Evolutionary conservation across 2,113 vertebrate genomes (phyloP).

Genomic region (Crotalus tigris): DNA sequence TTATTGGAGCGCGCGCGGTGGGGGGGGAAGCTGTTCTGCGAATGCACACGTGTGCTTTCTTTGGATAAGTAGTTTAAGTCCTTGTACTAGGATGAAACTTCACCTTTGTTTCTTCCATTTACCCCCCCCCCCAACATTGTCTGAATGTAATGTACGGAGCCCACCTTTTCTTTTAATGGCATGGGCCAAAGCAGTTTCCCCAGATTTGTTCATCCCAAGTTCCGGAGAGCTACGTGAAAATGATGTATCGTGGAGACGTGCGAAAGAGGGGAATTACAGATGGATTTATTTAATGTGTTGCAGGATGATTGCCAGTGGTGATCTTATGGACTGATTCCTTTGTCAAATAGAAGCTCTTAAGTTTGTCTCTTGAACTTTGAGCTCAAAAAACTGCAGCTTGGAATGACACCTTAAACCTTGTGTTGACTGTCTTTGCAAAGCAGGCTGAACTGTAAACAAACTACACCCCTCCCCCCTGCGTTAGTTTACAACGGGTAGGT

Average conservation of each 20-base stretch:
- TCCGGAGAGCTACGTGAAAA: neutral
- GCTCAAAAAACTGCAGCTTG: neutral
- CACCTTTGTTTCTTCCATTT: neutral
- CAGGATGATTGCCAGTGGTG: neutral
- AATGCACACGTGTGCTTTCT: neutral
- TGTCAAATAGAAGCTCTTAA: neutral
- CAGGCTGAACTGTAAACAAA: neutral
- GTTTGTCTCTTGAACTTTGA: neutral
- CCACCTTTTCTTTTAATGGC: neutral
- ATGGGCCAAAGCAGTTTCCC: neutral
- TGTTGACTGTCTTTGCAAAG: neutral
- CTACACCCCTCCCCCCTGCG: neutral
- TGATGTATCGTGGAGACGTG: neutral
- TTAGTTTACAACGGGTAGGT: neutral
- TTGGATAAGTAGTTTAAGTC: neutral
- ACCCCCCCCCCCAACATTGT: neutral
- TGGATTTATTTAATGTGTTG: neutral
- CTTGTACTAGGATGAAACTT: neutral
- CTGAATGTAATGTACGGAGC: too few relatives aligned
- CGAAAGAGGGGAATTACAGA: neutral
- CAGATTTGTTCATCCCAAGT: neutral
- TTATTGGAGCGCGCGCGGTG: neutral
- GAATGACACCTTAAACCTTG: neutral
- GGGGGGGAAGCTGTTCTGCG: neutral
- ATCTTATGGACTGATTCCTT: neutral